phyloP scores from a whole-genome alignment of 2,797 vertebrate species.

The Sternarchorhynchus goeldii region DNA sequence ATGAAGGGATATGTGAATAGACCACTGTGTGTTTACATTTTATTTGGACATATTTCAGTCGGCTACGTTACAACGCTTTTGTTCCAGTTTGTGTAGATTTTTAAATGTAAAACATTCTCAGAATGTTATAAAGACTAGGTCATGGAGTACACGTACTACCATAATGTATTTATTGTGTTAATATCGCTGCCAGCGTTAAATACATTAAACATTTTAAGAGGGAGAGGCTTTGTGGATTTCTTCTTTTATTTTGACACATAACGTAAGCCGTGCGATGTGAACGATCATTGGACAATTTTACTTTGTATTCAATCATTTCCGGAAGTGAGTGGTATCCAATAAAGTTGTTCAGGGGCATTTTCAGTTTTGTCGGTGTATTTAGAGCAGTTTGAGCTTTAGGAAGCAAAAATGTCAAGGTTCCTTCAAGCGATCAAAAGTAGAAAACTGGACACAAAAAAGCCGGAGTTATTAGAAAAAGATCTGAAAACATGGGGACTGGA shows the following conservation, averaged over 20 bases:
- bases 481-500: conserved; percentile 71
- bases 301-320: neutral
- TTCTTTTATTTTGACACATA: neutral
- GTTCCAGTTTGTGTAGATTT: neutral
- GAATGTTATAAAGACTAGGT: neutral
- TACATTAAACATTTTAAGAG: neutral
- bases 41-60: neutral
- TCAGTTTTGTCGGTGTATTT: neutral
- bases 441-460: conserved; percentile 59
- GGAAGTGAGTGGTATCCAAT: conserved; percentile 2
- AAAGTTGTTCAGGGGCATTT: neutral
- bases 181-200: neutral
- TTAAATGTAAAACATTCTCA: neutral
- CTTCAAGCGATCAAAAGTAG: conserved; percentile 55
- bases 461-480: conserved; percentile 60
- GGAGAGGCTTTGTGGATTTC: neutral
- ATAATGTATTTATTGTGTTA: neutral
- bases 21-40: too few relatives aligned
- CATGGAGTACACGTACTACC: neutral
- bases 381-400: neutral
- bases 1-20: too few relatives aligned
- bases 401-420: conserved; percentile 66
- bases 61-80: neutral
- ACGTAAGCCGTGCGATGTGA: too few relatives aligned
- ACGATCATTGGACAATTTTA: neutral